Conservation (phyloP, 2,113 vertebrate genomes). For the Hippocampus zosterae region DNA sequence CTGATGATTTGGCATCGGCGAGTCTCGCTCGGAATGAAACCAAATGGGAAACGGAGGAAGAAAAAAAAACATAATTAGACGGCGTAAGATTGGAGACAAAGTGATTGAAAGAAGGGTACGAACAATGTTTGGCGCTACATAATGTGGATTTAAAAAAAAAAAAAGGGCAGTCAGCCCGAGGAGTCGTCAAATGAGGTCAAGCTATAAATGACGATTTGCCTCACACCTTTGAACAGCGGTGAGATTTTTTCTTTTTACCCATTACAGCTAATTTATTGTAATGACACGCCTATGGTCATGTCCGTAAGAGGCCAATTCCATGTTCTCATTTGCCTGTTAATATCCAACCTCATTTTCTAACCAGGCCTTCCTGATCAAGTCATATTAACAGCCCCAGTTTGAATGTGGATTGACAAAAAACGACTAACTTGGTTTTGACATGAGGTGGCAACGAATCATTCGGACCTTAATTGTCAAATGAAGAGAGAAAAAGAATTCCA, state of each 20-base stretch:
- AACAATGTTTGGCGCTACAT: constrained; percentile 64
- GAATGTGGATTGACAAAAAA: constrained; percentile 35
- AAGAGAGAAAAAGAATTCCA: not conserved
- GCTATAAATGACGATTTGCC: constrained; percentile 41
- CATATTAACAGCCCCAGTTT: constrained; percentile 7
- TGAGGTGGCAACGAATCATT: constrained; percentile 19
- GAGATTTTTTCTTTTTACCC: constrained; percentile 4
- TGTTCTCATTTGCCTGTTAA: constrained; percentile 32
- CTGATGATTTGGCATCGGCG: constrained; percentile 81
- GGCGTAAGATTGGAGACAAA: constrained; percentile 40
- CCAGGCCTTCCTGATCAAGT: constrained; percentile 13
- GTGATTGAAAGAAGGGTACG: constrained; percentile 43
- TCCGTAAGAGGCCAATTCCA: constrained; percentile 18
- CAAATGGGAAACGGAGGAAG: constrained; percentile 56
- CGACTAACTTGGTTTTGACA: constrained; percentile 27
- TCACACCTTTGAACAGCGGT: constrained; percentile 34
- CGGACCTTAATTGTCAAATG: constrained; percentile 16
- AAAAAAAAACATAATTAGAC: constrained; percentile 66
- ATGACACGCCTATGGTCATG: constrained; percentile 25
- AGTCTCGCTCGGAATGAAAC: constrained; percentile 65
- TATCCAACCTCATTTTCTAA: constrained; percentile 19
- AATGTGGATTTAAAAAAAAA: constrained; percentile 59
- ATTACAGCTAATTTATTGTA: constrained; percentile 34
- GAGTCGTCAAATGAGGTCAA: constrained; percentile 58
- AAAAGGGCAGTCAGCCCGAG: constrained; percentile 48